phyloP scores from a whole-genome alignment of 2,888 invertebrate genomes.

The Hetaerina titia region DNA sequence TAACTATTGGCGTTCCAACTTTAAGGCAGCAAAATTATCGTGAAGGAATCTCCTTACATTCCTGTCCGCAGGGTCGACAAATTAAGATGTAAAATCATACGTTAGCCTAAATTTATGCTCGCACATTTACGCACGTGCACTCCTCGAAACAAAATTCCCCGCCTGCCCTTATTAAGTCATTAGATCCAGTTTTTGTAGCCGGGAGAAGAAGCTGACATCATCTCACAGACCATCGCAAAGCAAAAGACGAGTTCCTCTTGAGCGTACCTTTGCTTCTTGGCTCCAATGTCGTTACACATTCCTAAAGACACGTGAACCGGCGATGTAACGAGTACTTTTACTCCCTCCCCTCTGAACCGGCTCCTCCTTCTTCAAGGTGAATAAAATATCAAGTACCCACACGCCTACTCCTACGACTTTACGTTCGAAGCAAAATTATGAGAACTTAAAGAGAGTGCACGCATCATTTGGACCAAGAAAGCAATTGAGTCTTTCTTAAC shows the following conservation, averaged over 20 bases:
- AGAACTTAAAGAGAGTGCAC: not conserved
- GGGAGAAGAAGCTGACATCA: conserved; percentile 14
- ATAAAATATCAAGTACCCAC: not conserved
- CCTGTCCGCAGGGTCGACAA: not conserved
- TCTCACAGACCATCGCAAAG: not conserved
- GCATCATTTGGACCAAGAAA: not conserved
- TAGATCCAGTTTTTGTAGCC: not conserved
- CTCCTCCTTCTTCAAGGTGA: not conserved
- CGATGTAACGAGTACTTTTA: conserved; percentile 16
- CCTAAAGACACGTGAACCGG: conserved; percentile 1
- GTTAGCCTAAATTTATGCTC: not conserved
- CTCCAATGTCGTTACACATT: not conserved
- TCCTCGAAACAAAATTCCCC: not conserved
- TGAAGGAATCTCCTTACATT: too few relatives aligned
- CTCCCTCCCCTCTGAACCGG: not conserved
- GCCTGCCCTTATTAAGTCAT: not conserved
- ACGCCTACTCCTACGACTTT: not conserved
- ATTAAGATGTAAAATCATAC: not conserved
- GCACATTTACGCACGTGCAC: not conserved
- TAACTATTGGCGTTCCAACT: too few relatives aligned
- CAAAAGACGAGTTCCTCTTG: not conserved
- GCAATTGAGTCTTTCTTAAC: not conserved
- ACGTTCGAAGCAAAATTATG: not conserved
- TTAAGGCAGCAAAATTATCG: too few relatives aligned
- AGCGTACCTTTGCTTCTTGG: not conserved